Base-by-base conservation (phyloP, 2,797 vertebrate species). In the Hypotaenidia philippensis region DNA sequence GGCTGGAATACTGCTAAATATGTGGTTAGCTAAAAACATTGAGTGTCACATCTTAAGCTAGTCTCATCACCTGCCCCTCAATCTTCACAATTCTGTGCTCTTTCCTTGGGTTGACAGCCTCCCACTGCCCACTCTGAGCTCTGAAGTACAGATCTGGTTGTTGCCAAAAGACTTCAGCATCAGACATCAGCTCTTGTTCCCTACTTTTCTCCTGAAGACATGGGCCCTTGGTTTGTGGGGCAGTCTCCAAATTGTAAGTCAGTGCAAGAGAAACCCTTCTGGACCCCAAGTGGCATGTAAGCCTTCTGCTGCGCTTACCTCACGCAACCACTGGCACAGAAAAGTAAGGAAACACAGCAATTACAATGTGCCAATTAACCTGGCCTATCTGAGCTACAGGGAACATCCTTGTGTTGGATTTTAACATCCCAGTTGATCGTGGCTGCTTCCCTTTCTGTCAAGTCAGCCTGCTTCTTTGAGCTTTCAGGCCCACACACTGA, bases 401-500 rank as follows among this genome's bases (percentile, higher is more conserved):
- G 76, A 95, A 90, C 75, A 56, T 87, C 80, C 85, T 96, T 26
- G 9, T 57, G 11, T 57, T 95, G 72, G 71, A 49, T 57, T 23
- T 83, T 69, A 96, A 83, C 29, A 16, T 25, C 60, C 34, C 52
- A 81, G 63, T 65, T 52, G 61, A 91, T 68, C 3, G 38, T 26
- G 61, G 76, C 83, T 95, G 89, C 64, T 84, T 94, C 83, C 70
- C 26, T 53, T 96, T 83, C 77, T 87, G 87, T 88, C 91, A 92
- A 85, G 94, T 76, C 87, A 95, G 82, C 56, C 68, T 94, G 89
- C 95, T 85, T 90, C 96, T 90, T 76, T 92, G 91, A 96, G 92
- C 87, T 88, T 94, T 95, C 94, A 97, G 96, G 96, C 94, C 94
- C 94, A 93, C 95, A 96, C 78, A 92, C 83, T 94, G 88, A 97